Percentiles rank a stretch among this genome's conserved stretches.
Conservation (phyloP, 2,888 invertebrate genomes). For the Dioctria linearis region DNA sequence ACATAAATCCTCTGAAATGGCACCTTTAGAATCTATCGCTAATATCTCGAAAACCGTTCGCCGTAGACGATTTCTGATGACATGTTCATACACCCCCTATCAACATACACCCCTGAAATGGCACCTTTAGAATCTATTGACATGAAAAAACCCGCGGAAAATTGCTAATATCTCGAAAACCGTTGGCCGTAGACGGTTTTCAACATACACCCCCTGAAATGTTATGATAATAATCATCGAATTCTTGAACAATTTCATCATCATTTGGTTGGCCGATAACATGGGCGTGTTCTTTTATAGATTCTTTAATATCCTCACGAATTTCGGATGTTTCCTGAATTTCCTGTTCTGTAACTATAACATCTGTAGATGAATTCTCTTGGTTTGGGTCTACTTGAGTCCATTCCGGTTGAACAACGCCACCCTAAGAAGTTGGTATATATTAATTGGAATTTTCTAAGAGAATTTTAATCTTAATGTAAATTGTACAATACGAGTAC, state of each 20-base stretch:
- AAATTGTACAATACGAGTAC: neutral
- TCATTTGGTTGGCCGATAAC: constrained; percentile 56
- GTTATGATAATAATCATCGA: constrained; percentile 57
- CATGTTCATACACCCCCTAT: too few relatives aligned
- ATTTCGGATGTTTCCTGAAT: constrained; percentile 63
- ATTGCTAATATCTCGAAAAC: too few relatives aligned
- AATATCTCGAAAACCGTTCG: too few relatives aligned
- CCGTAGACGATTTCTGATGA: too few relatives aligned
- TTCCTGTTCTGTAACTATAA: constrained; percentile 62
- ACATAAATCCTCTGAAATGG: too few relatives aligned
- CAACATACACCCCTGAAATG: too few relatives aligned
- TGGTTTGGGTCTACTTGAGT: constrained; percentile 58
- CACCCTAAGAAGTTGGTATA: constrained; percentile 57
- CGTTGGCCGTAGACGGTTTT: too few relatives aligned
- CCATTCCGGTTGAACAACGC: constrained; percentile 67
- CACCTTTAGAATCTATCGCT: too few relatives aligned
- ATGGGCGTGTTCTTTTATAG: constrained; percentile 60
- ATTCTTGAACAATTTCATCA: constrained; percentile 55
- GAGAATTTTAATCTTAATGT: neutral
- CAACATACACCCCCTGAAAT: too few relatives aligned
- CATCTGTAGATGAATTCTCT: constrained; percentile 59
- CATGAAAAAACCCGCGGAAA: too few relatives aligned
- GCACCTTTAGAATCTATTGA: too few relatives aligned
- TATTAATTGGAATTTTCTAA: neutral
- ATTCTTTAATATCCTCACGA: constrained; percentile 64